Base-by-base conservation (phyloP, 2,888 invertebrate species). In the Caenorhabditis parvicauda region DNA sequence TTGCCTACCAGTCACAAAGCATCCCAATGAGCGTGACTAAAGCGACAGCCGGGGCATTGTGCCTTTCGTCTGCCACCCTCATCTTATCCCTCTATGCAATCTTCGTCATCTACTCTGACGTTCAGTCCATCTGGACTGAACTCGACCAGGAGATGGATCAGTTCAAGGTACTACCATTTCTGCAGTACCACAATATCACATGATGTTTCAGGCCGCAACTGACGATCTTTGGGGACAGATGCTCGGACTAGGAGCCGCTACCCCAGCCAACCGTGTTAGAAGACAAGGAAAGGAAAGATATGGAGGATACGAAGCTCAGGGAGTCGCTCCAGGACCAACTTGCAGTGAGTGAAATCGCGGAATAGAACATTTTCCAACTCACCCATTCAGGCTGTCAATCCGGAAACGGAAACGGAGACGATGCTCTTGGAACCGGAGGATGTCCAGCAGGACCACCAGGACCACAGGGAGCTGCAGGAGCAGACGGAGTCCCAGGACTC, bases 251-350 rank as follows among this genome's bases (percentile, higher is more conserved):
- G 72, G 72, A 22, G 72, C 72, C 14, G 72, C 66, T 7, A 72
- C 69, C 25, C 64, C 67, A 9, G 64, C 69, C 5, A 72, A 59
- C 43, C 55, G 72, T 41, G 55, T 64, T 54, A 58, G 72, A 22
- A 59, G 72, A 58, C 70, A 70, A 53, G 70, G 70, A 24, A 57
- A 63, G 27, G 72, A 72, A 37, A 55, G 67, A 45, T 72, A 72
- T 41, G 72, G 72, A 47, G 66, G 64, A 49, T 72, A 72, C 59
- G 72, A 72, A 43, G 72, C 72, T 44, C 72, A 72, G 44, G 72
- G 69, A 50, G 72, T 72, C 53, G 67, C 69, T 35, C 59, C 67
- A 24, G 66, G 67, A 59, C 69, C 69, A 28, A 60, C 60, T 22
- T 69, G 69, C 54, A 63, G 63, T 59, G n/a, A 38, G 50, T 19